These are phyloP conservation scores for Polydrusus tereticollis DNA, from an alignment of 2,888 invertebrate genomes.

Conservation along the genomic window DNA sequence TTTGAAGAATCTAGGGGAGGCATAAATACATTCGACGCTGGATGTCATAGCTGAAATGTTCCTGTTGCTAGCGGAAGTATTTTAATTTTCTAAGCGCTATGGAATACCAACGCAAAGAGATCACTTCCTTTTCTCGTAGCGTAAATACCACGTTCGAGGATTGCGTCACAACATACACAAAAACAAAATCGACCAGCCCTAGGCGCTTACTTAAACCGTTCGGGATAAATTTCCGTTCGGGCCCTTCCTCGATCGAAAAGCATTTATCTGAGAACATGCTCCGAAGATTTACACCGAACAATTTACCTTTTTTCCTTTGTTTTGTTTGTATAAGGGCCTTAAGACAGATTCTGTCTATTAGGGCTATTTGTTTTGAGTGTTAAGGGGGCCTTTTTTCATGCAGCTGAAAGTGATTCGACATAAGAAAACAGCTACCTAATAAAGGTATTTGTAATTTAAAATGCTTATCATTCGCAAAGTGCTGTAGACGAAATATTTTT, in stretches of 20 bases:
- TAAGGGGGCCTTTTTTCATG: neutral
- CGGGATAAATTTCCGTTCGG: conserved; percentile 3
- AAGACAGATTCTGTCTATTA: conserved; percentile 5
- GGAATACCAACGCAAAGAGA: too few species aligned
- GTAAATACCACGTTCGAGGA: neutral
- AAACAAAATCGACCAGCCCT: neutral
- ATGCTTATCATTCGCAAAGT: too few species aligned
- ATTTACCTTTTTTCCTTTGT: conserved; percentile 10
- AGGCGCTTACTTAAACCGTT: conserved; percentile 12
- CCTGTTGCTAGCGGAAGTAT: too few species aligned
- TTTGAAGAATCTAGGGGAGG: too few species aligned
- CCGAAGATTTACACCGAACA: conserved; percentile 2
- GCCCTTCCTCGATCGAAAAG: neutral
- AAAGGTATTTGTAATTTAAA: neutral
- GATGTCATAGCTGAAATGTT: too few species aligned
- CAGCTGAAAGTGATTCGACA: neutral
- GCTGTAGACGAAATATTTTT: too few species aligned
- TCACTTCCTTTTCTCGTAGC: too few species aligned
- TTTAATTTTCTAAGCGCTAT: too few species aligned
- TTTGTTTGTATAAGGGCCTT: neutral
- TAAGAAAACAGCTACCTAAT: neutral
- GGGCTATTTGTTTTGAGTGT: neutral
- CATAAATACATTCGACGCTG: too few species aligned
- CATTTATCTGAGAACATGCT: conserved; percentile 1
- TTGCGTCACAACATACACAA: neutral